Evolutionary conservation across 2,797 vertebrate genomes (phyloP), one percentile per base, ranked within the genome.

Genomic region (Micromesistius poutassou): DNA sequence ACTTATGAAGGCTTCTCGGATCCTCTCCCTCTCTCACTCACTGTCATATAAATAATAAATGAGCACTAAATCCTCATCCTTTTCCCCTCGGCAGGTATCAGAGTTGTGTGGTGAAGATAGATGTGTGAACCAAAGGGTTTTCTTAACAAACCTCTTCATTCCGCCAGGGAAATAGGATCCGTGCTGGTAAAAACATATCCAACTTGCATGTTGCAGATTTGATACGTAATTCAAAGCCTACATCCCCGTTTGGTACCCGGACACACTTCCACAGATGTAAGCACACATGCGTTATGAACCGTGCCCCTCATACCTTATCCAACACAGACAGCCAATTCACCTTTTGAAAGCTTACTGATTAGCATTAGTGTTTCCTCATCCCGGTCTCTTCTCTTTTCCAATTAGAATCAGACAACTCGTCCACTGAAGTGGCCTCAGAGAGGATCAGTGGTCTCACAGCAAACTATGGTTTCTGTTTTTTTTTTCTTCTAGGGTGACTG

Each of bases 41-140:
- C 87, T 74, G 22, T 82, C 76, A 40, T 71, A 28, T 92, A 87
- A 91, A 90, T 92, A 90, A 93, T 91, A 83, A 74, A 92, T 89
- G 85, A 91, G 84, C 82, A 80, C 68, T 83, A 81, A 86, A 80
- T 89, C 83, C 84, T 82, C 73, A 79, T 85, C 89, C 87, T 85
- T 80, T 82, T 80, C 74, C 74, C 84, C 81, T 80, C 80, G 81
- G 87, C 85, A 81, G 90, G 92, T 91, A 89, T 90, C 89, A 92
- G 83, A 79, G 86, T 83, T 91, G 83, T 86, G 74, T 62, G 72
- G 80, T 68, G 83, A 82, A 76, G 73, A 88, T 81, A 76, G 73
- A 88, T 81, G 74, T 78, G 80, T 81, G 82, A 84, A 83, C 33
- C 2, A 75, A 79, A 75, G 72, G 76, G 76, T 80, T 42, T 74